These are phyloP conservation scores for Chionoecetes opilio DNA, from an alignment of 1,140 invertebrate genomes.

Conservation along the genomic window DNA sequence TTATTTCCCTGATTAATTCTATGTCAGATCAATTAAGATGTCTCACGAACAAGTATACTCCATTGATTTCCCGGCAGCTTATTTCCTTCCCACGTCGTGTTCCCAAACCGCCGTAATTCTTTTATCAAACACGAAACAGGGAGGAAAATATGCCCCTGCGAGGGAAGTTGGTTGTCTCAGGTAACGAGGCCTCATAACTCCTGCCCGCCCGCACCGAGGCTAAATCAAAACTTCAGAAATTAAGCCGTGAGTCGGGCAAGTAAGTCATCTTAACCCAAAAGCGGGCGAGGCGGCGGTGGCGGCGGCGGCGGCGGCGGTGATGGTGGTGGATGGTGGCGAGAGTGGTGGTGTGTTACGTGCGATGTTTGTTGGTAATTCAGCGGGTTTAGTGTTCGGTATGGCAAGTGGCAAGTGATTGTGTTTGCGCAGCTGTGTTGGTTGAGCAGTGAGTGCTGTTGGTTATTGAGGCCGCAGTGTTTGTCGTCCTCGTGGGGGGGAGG, in stretches of 20 bases:
- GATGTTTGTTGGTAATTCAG: not conserved
- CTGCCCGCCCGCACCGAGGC: not conserved
- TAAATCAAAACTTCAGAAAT: conserved; percentile 31
- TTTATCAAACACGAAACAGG: not conserved
- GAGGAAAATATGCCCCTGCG: not conserved
- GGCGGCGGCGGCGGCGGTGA: no score
- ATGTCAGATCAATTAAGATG: not conserved
- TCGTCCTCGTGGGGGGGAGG: not conserved
- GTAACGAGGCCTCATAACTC: conserved; percentile 4
- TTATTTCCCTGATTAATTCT: not conserved
- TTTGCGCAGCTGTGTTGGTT: not conserved
- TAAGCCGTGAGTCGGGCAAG: not conserved
- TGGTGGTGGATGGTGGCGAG: not conserved
- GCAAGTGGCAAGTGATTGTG: not conserved
- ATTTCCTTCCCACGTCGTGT: not conserved
- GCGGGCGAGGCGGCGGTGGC: not conserved
- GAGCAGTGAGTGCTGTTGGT: not conserved
- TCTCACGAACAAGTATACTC: not conserved
- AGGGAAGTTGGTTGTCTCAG: not conserved
- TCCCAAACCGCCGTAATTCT: not conserved
- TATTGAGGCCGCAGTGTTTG: not conserved
- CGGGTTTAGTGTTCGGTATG: not conserved
- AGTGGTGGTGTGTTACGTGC: not conserved
- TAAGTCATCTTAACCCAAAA: conserved; percentile 4
- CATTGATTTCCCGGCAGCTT: not conserved